A percentile compares a stretch with the other conserved stretches of the same genome.
Evolutionary conservation across 2,113 vertebrate species (phyloP).

Genomic region (Notarius quadriscutis): DNA sequence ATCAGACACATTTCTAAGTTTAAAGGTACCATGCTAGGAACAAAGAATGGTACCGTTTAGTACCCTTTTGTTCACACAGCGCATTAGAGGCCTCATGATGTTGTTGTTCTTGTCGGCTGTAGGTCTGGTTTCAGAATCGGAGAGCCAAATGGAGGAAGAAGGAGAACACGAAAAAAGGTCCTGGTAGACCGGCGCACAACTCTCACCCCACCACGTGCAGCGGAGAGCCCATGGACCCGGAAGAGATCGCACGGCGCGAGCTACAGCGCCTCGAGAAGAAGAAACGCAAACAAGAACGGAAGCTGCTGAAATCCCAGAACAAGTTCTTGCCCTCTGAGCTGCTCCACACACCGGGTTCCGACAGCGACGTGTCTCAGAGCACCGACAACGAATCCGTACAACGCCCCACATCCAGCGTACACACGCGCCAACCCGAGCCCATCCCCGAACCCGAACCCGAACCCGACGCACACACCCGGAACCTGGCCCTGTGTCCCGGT

Average conservation of each 20-base stretch:
- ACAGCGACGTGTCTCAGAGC: slow-evolving; percentile 89
- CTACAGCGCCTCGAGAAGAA: slow-evolving; percentile 94
- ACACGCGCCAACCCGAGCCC: slow-evolving; percentile 8
- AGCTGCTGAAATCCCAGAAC: slow-evolving; percentile 89
- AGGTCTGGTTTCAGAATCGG: slow-evolving; percentile 99
- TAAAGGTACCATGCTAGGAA: background rate
- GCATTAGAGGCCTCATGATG: background rate
- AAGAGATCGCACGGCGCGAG: slow-evolving; percentile 94
- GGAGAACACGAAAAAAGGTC: slow-evolving; percentile 98
- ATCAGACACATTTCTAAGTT: too few species aligned
- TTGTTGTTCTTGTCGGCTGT: slow-evolving; percentile 65
- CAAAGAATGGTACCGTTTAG: background rate
- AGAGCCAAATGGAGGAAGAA: slow-evolving; percentile 99
- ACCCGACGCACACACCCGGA: slow-evolving; percentile 56
- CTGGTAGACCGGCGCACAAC: slow-evolving; percentile 95
- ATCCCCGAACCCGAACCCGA: slow-evolving; percentile 58
- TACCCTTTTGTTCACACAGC: background rate
- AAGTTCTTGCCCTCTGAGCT: slow-evolving; percentile 81
- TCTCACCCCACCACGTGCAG: slow-evolving; percentile 97
- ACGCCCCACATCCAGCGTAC: slow-evolving; percentile 58
- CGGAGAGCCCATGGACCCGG: slow-evolving; percentile 97
- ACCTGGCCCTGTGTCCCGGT: slow-evolving; percentile 67
- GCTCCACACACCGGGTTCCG: slow-evolving; percentile 90
- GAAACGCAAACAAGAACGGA: slow-evolving; percentile 93
- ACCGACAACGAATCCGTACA: slow-evolving; percentile 69